Percentiles rank a stretch among this genome's conserved stretches.
phyloP scores from a whole-genome alignment of 2,113 vertebrate genomes.

The Chroicocephalus ridibundus region DNA sequence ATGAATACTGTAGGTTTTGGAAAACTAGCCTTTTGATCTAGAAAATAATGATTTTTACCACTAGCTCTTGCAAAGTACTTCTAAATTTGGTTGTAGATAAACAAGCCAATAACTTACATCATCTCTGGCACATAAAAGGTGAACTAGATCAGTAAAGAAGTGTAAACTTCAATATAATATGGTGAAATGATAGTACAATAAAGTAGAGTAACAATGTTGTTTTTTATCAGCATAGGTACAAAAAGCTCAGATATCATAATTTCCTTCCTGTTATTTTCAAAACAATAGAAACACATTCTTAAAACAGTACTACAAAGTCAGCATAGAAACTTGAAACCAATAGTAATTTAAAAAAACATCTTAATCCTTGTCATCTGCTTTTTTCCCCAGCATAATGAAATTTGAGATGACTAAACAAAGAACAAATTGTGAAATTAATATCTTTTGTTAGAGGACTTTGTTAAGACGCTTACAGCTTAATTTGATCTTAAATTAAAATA shows the following conservation, averaged over 20 bases:
- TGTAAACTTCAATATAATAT: not conserved
- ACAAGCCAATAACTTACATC: not conserved
- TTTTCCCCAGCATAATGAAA: not conserved
- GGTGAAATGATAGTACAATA: not conserved
- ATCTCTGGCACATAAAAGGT: not conserved
- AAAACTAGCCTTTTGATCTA: not conserved
- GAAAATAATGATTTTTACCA: not conserved
- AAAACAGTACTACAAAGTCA: not conserved
- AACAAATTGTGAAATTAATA: not conserved
- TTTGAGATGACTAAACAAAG: not conserved
- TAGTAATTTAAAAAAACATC: not conserved
- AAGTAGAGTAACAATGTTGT: not conserved
- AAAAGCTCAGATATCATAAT: not conserved
- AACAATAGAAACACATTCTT: not conserved
- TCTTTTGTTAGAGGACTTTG: not conserved
- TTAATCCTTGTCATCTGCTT: not conserved
- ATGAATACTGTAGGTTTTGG: not conserved
- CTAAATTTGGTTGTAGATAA: not conserved
- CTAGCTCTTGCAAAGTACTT: not conserved
- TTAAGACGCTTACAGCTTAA: not conserved
- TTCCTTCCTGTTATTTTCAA: not conserved
- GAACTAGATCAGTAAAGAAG: not conserved
- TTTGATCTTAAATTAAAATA: not conserved
- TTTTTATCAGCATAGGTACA: not conserved
- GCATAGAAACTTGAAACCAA: not conserved